Evolutionary conservation across 2,888 invertebrate genomes (phyloP).

Genomic region (Drosophila mettleri): DNA sequence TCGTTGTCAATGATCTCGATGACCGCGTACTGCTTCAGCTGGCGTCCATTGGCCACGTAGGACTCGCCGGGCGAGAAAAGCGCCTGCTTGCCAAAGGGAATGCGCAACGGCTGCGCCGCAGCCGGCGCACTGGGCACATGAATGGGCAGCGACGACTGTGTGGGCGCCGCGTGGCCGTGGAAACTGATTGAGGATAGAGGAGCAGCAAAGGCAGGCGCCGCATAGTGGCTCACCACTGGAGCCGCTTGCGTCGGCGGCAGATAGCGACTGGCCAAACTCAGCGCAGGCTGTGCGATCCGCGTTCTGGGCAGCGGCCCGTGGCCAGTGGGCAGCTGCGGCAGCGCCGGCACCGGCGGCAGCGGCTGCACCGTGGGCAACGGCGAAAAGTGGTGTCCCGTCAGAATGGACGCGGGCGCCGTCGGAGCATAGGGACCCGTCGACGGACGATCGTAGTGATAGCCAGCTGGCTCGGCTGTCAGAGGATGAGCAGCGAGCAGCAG

Average conservation of each 20-base stretch:
- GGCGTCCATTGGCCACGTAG: constrained; percentile 81
- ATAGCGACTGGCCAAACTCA: constrained; percentile 40
- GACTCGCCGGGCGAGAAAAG: constrained; percentile 68
- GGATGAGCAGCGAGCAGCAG: constrained; percentile 37
- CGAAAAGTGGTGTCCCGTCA: constrained; percentile 69
- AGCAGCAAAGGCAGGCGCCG: constrained; percentile 35
- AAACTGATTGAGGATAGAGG: constrained; percentile 54
- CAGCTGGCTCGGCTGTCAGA: constrained; percentile 36
- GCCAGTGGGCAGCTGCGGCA: constrained; percentile 78
- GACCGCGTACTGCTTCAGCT: constrained; percentile 84
- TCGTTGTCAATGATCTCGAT: constrained; percentile 84
- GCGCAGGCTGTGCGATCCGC: constrained; percentile 39
- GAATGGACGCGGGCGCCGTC: constrained; percentile 30
- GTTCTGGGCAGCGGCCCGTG: constrained; percentile 48
- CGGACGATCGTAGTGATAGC: constrained; percentile 76
- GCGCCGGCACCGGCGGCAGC: constrained; percentile 78
- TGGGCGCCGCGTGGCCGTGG: constrained; percentile 40
- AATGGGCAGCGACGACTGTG: constrained; percentile 34
- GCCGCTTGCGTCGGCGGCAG: constrained; percentile 17
- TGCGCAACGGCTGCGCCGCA: constrained; percentile 58
- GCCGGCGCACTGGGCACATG: constrained; percentile 56
- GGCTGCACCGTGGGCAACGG: constrained; percentile 77
- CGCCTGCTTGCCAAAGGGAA: constrained; percentile 77
- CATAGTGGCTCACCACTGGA: constrained; percentile 35
- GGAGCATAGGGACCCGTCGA: constrained; percentile 43